Evolutionary conservation across 2,888 invertebrate genomes (phyloP), one percentile per base, ranked within the genome.

Genomic region (Ecdyonurus torrentis): DNA sequence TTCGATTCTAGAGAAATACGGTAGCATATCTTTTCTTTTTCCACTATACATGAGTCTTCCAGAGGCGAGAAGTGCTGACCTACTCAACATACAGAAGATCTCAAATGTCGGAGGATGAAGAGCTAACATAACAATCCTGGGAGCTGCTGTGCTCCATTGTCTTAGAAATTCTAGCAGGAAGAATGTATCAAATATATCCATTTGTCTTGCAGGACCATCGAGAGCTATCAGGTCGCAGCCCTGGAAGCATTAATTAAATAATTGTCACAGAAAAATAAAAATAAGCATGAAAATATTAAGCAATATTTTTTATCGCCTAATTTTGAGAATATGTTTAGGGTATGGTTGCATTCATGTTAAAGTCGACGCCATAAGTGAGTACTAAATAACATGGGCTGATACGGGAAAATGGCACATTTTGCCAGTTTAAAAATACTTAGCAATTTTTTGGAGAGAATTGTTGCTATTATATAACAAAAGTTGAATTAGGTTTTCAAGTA

Each of bases 151-250:
- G 25, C 91, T 89, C 91, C 95, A 96, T 73, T 94, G 93, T 67
- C 94, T 82, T 67, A 96, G 77, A 74, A 94, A 96, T 74, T 96
- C 95, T 64, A 96, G 88, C 60, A 96, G 76, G 74, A 96, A 96
- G 76, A 95, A 96, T 0, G 94, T 92, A 71, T 96, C 96, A 70
- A 96, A 95, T 66, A 96, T 93, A 71, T 96, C 95, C 85, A 92
- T 87, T 64, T 88, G 89, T 70, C 85, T 83, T 0, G 90, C 89
- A 0, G 94, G 91, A 75, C 93, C 89, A 74, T 95, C 94, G 63
- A 95, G 77, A 25, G 93, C 83, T 0, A 96, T 7, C 20, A 55
- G 7, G 55, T 55, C 55, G 20, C 55, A 55, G 5, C 55, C 55
- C 55, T 55, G 37, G 37, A 37, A 37, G n/a, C n/a, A n/a, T n/a